A percentile compares a stretch with the other conserved stretches of the same genome.
Evolutionary conservation across 2,797 vertebrate genomes (phyloP).

Genomic region (Gallinago solitaria): DNA sequence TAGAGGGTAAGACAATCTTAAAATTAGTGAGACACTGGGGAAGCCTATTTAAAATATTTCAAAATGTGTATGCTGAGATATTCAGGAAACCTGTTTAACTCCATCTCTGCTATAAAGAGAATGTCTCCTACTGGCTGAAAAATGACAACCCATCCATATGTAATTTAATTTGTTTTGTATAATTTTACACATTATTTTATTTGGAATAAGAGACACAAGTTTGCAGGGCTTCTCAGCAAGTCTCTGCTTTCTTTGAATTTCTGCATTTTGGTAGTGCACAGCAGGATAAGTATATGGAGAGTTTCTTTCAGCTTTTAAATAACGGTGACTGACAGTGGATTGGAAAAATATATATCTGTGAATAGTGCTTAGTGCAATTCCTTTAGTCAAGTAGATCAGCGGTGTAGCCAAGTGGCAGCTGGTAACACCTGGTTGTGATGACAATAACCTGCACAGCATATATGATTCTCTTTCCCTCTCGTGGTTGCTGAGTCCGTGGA

Average conservation of each 20-base stretch:
- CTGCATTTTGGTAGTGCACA: slow-evolving; percentile 8
- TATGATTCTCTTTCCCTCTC: neutral
- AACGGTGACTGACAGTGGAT: neutral
- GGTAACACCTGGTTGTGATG: neutral
- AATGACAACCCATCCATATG: neutral
- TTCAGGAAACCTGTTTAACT: neutral
- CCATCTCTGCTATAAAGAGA: neutral
- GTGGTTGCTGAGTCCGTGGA: neutral
- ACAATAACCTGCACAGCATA: rapidly evolving
- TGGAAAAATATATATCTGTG: neutral
- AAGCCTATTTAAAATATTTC: slow-evolving; percentile 19
- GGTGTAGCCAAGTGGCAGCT: neutral
- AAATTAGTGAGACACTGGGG: slow-evolving; percentile 21
- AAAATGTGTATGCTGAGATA: slow-evolving; percentile 30
- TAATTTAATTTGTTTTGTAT: slow-evolving; percentile 33
- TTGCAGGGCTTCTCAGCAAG: slow-evolving; percentile 9
- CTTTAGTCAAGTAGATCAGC: neutral
- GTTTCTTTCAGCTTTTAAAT: neutral
- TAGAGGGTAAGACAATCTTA: slow-evolving; percentile 46
- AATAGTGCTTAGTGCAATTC: neutral
- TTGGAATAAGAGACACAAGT: neutral
- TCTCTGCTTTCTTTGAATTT: neutral
- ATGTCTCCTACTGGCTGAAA: slow-evolving; percentile 24
- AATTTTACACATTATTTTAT: slow-evolving; percentile 9
- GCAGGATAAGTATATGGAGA: neutral